Percentiles rank a stretch among this genome's conserved stretches.
These are phyloP conservation scores for Perithous albicinctus DNA, from an alignment of 2,888 invertebrate species.

Conservation along the genomic window DNA sequence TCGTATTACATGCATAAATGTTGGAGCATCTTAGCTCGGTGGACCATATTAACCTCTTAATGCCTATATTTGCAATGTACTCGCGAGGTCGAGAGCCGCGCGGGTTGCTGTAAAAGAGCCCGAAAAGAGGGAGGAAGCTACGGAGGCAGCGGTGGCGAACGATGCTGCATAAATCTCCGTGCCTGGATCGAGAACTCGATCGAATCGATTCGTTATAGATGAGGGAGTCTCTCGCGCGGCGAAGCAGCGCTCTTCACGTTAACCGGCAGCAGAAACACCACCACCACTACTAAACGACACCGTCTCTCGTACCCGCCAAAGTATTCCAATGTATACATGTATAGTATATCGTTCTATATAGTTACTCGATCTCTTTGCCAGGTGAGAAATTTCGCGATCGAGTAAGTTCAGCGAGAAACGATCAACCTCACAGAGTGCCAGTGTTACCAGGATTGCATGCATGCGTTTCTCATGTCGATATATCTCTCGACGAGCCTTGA, in stretches of 20 bases:
- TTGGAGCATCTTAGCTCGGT: background rate
- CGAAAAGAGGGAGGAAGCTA: slow-evolving; percentile 21
- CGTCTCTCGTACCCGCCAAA: slow-evolving; percentile 9
- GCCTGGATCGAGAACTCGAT: slow-evolving; percentile 76
- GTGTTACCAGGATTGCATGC: slow-evolving; percentile 6
- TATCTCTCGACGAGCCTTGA: slow-evolving; percentile 17
- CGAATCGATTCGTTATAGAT: slow-evolving; percentile 80
- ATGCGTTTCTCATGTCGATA: slow-evolving; percentile 35
- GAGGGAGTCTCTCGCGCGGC: slow-evolving; percentile 68
- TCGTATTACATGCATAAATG: background rate
- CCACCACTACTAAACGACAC: slow-evolving; percentile 34
- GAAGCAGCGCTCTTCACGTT: slow-evolving; percentile 48
- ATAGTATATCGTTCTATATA: background rate
- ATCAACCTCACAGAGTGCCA: slow-evolving; percentile 10
- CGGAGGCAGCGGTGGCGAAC: slow-evolving; percentile 64
- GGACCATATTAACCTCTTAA: slow-evolving; percentile 1
- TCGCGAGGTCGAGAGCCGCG: slow-evolving; percentile 58
- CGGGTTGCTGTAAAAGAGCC: slow-evolving; percentile 32
- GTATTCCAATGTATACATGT: slow-evolving; percentile 25
- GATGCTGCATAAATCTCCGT: slow-evolving; percentile 78
- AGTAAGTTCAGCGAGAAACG: slow-evolving; percentile 42
- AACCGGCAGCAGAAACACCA: slow-evolving; percentile 42
- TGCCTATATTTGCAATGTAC: slow-evolving; percentile 56
- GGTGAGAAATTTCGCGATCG: slow-evolving; percentile 63
- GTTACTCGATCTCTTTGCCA: slow-evolving; percentile 29